These are phyloP conservation scores for Stercorarius parasiticus DNA, from an alignment of 2,113 vertebrate genomes.

Conservation along the genomic window DNA sequence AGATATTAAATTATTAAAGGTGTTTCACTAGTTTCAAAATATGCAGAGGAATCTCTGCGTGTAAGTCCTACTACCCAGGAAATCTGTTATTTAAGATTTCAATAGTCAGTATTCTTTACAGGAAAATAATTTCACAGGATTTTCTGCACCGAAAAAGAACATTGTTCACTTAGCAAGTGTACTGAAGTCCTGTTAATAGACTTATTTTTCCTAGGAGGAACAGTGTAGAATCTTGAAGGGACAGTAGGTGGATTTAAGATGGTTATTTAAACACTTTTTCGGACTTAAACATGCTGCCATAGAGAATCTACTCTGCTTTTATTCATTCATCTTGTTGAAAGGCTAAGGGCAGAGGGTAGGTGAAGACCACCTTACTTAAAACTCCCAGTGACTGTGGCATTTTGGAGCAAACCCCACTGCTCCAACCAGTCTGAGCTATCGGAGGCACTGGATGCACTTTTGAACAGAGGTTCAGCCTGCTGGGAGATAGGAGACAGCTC, in stretches of 20 bases:
- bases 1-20: background rate
- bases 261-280: background rate
- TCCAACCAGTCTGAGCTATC: background rate
- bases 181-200: background rate
- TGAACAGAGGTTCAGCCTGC: background rate
- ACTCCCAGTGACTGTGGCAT: background rate
- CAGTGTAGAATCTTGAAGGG: background rate
- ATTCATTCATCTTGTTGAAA: background rate
- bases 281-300: background rate
- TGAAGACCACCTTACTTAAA: background rate
- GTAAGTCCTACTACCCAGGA: background rate
- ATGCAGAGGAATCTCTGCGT: background rate
- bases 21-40: background rate
- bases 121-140: background rate
- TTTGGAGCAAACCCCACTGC: background rate
- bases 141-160: background rate
- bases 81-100: background rate
- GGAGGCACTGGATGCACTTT: background rate
- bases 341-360: background rate
- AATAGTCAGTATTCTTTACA: background rate
- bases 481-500: background rate
- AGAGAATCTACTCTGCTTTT: background rate
- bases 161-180: background rate
- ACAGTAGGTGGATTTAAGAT: background rate
- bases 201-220: background rate